Base-by-base conservation (phyloP, 2,888 invertebrate genomes). In the Epinotia demarniana region DNA sequence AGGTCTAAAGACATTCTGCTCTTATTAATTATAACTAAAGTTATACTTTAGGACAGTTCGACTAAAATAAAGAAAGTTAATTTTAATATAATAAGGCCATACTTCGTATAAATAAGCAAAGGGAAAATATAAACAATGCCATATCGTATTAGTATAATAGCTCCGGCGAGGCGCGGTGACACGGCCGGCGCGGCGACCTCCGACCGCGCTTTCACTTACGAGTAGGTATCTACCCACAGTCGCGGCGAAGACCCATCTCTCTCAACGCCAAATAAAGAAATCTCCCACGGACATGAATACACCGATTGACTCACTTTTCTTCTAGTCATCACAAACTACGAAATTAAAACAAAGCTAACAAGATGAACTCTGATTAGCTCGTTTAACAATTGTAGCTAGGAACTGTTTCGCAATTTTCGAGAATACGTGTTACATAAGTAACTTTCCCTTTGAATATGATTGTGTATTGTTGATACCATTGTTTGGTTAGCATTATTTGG, bases 201-300 rank as follows among this genome's bases (percentile, higher is more conserved):
- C 82, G 87, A 87, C 87, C 89, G 81, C 84, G 81, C 90, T 90
- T 90, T 90, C 90, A 84, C 90, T 79, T 84, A n/a, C n/a, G n/a
- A n/a, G n/a, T n/a, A n/a, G n/a, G n/a, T n/a, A 79, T 81, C 78
- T 78, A 60, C 77, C 78, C 62, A 72, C 73, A 55, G 67, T 57
- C 68, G 12, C 19, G 84, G 84, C 84, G 39, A 39, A 83, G 83
- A 79, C 71, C 80, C 76, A 77, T 78, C 73, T 77, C 79, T 78
- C 81, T 83, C 84, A 83, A 80, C 82, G 80, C 80, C 82, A 81
- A 84, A 83, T 81, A 81, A 80, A 79, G 78, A 77, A 60, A 58
- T 80, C 78, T 76, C 76, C 79, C 78, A 76, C 79, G 66, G 64
- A 72, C 77, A 46, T 67, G 73, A 68, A 68, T 79, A 77, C 64